Conservation (phyloP, 2,888 invertebrate species). For the Coelopa pilipes region DNA sequence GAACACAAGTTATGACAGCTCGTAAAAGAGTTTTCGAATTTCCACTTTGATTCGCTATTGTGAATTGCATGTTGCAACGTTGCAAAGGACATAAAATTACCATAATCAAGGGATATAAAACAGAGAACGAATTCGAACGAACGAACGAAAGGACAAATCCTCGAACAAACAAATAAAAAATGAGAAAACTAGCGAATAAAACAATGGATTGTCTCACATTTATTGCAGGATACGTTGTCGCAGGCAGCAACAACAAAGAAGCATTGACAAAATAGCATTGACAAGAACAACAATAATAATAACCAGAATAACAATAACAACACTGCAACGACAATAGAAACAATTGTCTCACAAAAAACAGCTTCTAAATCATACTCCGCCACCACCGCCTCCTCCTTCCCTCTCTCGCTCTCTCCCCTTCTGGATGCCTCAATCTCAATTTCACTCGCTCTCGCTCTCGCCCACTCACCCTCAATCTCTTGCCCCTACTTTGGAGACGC, state of each 20-base stretch:
- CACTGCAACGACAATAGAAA: background rate
- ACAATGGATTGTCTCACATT: slow-evolving; percentile 30
- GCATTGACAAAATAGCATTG: background rate
- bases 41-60: slow-evolving; percentile 1
- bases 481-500: background rate
- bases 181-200: background rate
- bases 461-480: background rate
- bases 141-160: background rate
- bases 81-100: slow-evolving; percentile 31
- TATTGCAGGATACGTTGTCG: slow-evolving; percentile 20
- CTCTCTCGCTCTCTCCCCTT: background rate
- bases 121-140: background rate
- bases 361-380: background rate
- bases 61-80: slow-evolving; percentile 29
- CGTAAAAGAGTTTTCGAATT: slow-evolving; percentile 1
- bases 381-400: background rate
- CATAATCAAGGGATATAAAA: slow-evolving; percentile 33
- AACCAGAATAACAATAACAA: background rate
- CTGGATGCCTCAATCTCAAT: background rate
- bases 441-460: too few species aligned
- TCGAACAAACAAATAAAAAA: background rate
- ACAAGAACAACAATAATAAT: background rate
- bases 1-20: slow-evolving; percentile 1
- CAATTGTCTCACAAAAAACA: slow-evolving; percentile 14
- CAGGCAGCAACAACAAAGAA: slow-evolving; percentile 1